phyloP scores from a whole-genome alignment of 35 echinoderm and acorn worm species.

The Patiria miniata region DNA sequence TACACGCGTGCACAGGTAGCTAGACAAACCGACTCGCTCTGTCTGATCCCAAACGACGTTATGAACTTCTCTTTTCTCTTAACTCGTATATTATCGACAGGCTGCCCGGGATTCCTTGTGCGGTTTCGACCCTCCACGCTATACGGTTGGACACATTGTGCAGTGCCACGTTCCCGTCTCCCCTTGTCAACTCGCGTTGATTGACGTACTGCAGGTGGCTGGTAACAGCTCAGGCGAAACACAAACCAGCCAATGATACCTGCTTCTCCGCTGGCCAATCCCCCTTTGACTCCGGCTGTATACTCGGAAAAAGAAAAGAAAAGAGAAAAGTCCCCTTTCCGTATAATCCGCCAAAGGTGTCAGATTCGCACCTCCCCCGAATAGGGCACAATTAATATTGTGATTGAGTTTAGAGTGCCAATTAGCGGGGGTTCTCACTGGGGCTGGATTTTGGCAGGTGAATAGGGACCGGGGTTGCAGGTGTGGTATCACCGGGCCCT shows the following conservation, averaged over 20 bases:
- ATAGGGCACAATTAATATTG: constrained; percentile 32
- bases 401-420: constrained; percentile 33
- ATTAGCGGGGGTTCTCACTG: not conserved
- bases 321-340: not conserved
- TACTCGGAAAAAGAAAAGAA: too few species aligned
- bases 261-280: constrained; percentile 14
- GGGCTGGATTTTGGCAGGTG: not conserved
- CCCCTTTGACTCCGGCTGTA: not conserved
- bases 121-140: not conserved
- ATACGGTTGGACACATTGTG: constrained; percentile 13
- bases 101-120: not conserved
- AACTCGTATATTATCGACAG: constrained; percentile 4
- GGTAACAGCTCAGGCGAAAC: constrained; percentile 3
- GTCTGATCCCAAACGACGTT: not conserved
- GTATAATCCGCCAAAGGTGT: constrained; percentile 13
- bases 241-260: constrained; percentile 18
- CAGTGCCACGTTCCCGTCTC: not conserved
- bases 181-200: not conserved
- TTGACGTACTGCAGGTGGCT: constrained; percentile 23
- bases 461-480: constrained; percentile 15
- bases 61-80: not conserved
- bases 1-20: not conserved
- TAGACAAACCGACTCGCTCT: constrained; percentile 9
- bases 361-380: constrained; percentile 20
- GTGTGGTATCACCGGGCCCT: constrained; percentile 7